phyloP scores from a whole-genome alignment of 2,113 vertebrate species.

The Tor tambroides region DNA sequence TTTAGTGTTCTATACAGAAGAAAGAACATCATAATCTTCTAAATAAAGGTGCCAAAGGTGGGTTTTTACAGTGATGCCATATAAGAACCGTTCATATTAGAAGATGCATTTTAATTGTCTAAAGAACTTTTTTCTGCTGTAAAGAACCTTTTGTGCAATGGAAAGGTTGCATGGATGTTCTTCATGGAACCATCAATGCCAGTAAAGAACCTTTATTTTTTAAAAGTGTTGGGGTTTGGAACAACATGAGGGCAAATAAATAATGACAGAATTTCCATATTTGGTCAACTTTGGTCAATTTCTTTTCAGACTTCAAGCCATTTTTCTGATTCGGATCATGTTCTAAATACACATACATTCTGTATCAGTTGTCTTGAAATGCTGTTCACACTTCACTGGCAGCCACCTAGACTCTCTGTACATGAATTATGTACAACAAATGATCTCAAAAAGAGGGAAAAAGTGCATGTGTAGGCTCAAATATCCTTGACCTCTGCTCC shows the following conservation, averaged over 20 bases:
- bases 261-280: background rate
- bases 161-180: no score
- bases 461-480: background rate
- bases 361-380: background rate
- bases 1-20: no score
- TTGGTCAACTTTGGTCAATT: no score
- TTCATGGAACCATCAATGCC: no score
- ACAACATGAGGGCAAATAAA: background rate
- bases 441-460: slow-evolving; percentile 9
- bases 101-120: no score
- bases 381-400: slow-evolving; percentile 6
- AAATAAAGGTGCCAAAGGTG: no score
- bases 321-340: background rate
- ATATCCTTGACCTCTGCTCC: slow-evolving; percentile 29
- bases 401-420: slow-evolving; percentile 24
- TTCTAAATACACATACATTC: background rate
- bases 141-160: no score
- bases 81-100: no score
- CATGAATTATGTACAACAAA: slow-evolving; percentile 53
- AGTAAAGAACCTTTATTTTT: background rate
- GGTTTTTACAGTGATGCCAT: no score
- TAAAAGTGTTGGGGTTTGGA: background rate
- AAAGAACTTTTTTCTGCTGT: no score
- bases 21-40: no score
- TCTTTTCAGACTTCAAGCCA: background rate